Base-by-base conservation (phyloP, 2,113 vertebrate species). In the Diglossa brunneiventris region DNA sequence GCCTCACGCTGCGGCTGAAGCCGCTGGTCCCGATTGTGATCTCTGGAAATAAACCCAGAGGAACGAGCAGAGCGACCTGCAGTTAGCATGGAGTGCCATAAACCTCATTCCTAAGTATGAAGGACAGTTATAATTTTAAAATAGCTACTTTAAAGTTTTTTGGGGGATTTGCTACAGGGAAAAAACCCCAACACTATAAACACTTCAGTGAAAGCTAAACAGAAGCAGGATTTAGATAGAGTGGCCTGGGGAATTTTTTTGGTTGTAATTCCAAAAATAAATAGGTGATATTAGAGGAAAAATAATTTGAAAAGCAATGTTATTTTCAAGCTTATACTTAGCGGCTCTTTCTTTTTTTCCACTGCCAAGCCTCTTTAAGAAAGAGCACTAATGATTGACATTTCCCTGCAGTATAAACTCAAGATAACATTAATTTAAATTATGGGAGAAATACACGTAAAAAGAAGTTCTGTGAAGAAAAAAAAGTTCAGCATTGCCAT, bases 271-370 rank as follows among this genome's bases (percentile, higher is more conserved):
- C 72, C 41, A 87, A 91, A 93, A 96, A 92, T 88, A 95, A 96
- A 94, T 78, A 96, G 83, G 86, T 86, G 76, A 64, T 87, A 87
- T 30, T 86, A 75, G 76, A 78, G 53, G 64, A 83, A 90, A 96
- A 90, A 87, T 73, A 0, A 58, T 81, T 68, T 74, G 61, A 90
- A 94, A 92, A 95, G 64, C 24, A 27, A 33, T 22, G 75, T 53
- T 94, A 87, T 89, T 96, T 92, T 92, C 73, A 89, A 94, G 49
- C 9, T 73, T 89, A 66, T 94, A 76, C 78, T 93, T 90, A 95
- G 73, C 46, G 13, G 55, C 39, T 74, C 30, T 61, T 68, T 49
- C 76, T 76, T 87, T 83, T 83, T 63, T 30, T 35, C 74, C 37
- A 37, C 49, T 91, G 88, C 88, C 80, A 93, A 92, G 56, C 69